These are phyloP conservation scores for Agrypnus murinus DNA, from an alignment of 2,888 invertebrate genomes.

Conservation along the genomic window DNA sequence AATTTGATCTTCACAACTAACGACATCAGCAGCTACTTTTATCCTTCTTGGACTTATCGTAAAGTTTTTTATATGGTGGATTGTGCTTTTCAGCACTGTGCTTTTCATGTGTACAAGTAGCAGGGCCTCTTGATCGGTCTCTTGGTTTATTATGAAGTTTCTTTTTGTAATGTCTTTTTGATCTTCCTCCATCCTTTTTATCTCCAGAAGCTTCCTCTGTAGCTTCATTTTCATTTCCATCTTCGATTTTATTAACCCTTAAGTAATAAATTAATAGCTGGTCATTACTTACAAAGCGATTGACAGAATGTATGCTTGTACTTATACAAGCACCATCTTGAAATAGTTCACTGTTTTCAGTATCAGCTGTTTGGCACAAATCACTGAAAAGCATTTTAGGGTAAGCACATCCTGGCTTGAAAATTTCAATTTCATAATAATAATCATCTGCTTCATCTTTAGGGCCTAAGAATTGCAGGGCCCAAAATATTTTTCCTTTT, in stretches of 20 bases:
- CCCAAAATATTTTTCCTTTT: slow-evolving; percentile 55
- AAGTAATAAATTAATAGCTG: slow-evolving; percentile 57
- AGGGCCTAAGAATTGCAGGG: slow-evolving; percentile 57
- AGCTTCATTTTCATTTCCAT: not conserved
- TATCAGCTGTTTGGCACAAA: slow-evolving; percentile 56
- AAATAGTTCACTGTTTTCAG: slow-evolving; percentile 53
- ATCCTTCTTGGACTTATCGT: too few relatives aligned
- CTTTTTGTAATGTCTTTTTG: not conserved
- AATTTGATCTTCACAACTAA: too few relatives aligned
- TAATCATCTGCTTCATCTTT: slow-evolving; percentile 53
- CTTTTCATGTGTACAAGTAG: too few relatives aligned
- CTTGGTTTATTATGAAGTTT: not conserved
- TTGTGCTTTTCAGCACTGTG: not conserved
- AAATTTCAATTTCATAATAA: slow-evolving; percentile 58
- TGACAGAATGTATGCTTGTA: slow-evolving; percentile 49
- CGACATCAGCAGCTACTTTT: too few relatives aligned
- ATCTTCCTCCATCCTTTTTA: not conserved
- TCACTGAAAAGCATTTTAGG: slow-evolving; percentile 55
- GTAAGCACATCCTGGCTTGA: slow-evolving; percentile 52
- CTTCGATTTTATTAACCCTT: slow-evolving; percentile 49
- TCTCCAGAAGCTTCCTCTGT: not conserved
- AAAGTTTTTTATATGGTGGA: too few relatives aligned
- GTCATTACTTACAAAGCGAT: slow-evolving; percentile 53
- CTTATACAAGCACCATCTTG: slow-evolving; percentile 53
- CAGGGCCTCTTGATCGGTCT: not conserved